Base-by-base conservation (phyloP, 1,140 invertebrate genomes). In the Calliphora vicina region DNA sequence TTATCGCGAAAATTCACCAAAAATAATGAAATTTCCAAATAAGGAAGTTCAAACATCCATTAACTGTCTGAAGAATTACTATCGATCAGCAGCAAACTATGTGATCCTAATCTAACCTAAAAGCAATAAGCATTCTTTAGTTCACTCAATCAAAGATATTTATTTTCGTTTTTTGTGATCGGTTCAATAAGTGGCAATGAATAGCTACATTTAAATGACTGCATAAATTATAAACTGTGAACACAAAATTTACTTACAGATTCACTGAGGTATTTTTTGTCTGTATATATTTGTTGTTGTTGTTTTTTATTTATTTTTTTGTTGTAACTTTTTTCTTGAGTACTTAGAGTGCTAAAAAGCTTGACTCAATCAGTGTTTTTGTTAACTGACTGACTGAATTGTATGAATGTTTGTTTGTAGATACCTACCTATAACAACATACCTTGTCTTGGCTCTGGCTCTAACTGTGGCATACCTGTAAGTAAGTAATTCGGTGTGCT, bases 271-370 rank as follows among this genome's bases (percentile, higher is more conserved):
- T 23, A 67, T 20, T 67, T 61, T 20, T 15, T 29, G 72, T 73
- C 6, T 15, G 5, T 20, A 15, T 78, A n/a, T 20, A 43, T 20
- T 43, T 74, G 72, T 17, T 74, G n/a, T 35, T 76, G 74, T 78
- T 78, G 4, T 43, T 76, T 2, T n/a, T n/a, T n/a, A n/a, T n/a
- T n/a, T n/a, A n/a, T n/a, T 35, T 29, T 10, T 73, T 73, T 74
- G n/a, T 43, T 78, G 74, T 78, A 72, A 23, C 25, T 72, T 35
- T 35, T 35, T 35, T 35, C 29, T 4, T 43, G 35, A 42, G 74
- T 78, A 78, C 74, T 78, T 78, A 43, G 35, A 43, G 74, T 76
- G 74, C 35, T 78, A 78, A 78, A 78, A 78, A 78, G 74, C 74
- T 78, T 20, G 74, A 78, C 35, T 78, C 74, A 78, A 78, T 78